These are phyloP conservation scores for Volucella zonaria DNA, from an alignment of 2,888 invertebrate genomes.

Conservation along the genomic window DNA sequence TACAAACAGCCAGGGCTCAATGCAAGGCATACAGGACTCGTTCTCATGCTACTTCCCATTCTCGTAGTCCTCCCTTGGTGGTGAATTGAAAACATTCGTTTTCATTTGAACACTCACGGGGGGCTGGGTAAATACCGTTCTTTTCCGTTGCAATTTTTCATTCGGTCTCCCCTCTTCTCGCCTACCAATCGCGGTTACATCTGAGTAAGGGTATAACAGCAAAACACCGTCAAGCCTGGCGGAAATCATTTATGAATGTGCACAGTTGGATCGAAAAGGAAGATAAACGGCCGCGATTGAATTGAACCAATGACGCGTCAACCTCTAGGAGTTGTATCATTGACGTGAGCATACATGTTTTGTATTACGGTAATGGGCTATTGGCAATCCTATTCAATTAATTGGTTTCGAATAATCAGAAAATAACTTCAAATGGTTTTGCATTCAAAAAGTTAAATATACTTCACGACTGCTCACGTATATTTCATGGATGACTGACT, in stretches of 20 bases:
- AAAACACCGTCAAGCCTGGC: neutral
- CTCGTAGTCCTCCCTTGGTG: neutral
- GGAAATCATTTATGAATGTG: slow-evolving; percentile 49
- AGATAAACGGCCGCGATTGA: slow-evolving; percentile 55
- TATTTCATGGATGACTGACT: too few relatives aligned
- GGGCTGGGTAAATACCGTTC: slow-evolving; percentile 43
- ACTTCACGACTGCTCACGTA: too few relatives aligned
- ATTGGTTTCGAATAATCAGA: too few relatives aligned
- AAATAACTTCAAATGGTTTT: too few relatives aligned
- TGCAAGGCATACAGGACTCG: slow-evolving; percentile 4
- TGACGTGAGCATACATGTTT: slow-evolving; percentile 18
- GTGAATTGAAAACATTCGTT: slow-evolving; percentile 62
- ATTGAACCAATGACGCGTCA: slow-evolving; percentile 54
- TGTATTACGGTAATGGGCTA: slow-evolving; percentile 17
- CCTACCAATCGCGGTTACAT: neutral
- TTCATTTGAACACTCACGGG: slow-evolving; percentile 59
- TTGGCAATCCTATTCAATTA: too few relatives aligned
- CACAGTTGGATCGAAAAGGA: slow-evolving; percentile 35
- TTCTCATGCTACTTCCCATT: too few relatives aligned
- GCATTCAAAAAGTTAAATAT: too few relatives aligned
- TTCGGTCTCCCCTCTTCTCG: slow-evolving; percentile 14
- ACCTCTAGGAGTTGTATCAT: slow-evolving; percentile 23
- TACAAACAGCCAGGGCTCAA: neutral
- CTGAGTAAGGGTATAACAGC: slow-evolving; percentile 11
- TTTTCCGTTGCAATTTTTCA: slow-evolving; percentile 52